These are phyloP conservation scores for Elymnias hypermnestra DNA, from an alignment of 1,140 invertebrate species.

Conservation along the genomic window DNA sequence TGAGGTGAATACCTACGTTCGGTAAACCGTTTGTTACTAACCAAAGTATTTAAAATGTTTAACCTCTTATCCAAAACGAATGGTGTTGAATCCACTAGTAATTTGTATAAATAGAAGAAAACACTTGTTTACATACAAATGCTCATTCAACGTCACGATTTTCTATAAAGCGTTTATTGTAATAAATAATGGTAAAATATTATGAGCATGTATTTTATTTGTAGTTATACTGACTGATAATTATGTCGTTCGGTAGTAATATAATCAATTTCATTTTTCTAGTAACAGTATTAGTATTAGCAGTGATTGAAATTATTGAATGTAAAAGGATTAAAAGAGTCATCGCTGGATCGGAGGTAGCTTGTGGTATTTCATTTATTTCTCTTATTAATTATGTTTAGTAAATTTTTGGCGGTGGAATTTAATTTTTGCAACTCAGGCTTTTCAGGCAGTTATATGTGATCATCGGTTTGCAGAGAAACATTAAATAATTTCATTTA, in stretches of 20 bases:
- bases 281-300: background rate
- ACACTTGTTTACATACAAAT: too few relatives aligned
- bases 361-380: conserved; percentile 49
- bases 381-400: conserved; percentile 11
- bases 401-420: background rate
- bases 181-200: conserved; percentile 11
- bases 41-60: too few relatives aligned
- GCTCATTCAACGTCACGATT: too few relatives aligned
- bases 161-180: too few relatives aligned
- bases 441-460: too few relatives aligned
- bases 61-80: too few relatives aligned
- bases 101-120: too few relatives aligned
- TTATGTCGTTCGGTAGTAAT: conserved; percentile 3
- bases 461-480: too few relatives aligned
- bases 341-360: conserved; percentile 39
- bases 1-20: too few relatives aligned
- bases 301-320: conserved; percentile 14
- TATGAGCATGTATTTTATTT: conserved; percentile 15
- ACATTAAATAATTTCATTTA: too few relatives aligned
- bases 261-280: background rate
- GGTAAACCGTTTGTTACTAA: too few relatives aligned
- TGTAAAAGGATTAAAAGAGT: conserved; percentile 52
- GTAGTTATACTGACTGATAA: conserved; percentile 18
- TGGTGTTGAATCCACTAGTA: too few relatives aligned
- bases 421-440: background rate